These are phyloP conservation scores for Gobius niger DNA, from an alignment of 2,113 vertebrate genomes.

Conservation along the genomic window DNA sequence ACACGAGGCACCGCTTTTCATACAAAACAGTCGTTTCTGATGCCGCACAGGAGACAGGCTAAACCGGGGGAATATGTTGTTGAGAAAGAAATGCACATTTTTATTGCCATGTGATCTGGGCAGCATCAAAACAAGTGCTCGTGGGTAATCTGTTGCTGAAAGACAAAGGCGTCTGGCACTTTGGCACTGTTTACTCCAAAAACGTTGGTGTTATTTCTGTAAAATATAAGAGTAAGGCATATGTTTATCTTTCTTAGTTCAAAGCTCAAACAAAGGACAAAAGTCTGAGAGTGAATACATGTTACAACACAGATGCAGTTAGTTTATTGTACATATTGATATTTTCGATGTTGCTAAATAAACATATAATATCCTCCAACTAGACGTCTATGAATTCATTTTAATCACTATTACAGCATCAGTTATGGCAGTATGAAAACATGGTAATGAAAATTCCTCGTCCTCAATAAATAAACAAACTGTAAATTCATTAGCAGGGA, in stretches of 20 bases:
- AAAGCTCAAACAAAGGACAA: no score
- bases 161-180: conserved; percentile 1
- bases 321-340: not conserved
- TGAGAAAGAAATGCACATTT: not conserved
- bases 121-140: not conserved
- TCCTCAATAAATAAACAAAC: no score
- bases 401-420: no score
- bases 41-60: not conserved
- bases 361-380: no score
- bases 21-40: conserved; percentile 11
- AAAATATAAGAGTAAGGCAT: not conserved
- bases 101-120: not conserved
- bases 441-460: no score
- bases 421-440: no score
- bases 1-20: conserved; percentile 19
- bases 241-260: not conserved
- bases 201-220: not conserved
- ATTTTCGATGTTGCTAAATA: no score
- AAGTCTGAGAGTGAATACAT: no score
- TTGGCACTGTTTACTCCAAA: not conserved
- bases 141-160: not conserved
- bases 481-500: no score
- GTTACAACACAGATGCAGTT: no score
- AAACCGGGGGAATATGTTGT: not conserved
- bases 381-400: no score